These are phyloP conservation scores for Petrophora chlorosata DNA, from an alignment of 2,888 invertebrate species.

Conservation along the genomic window DNA sequence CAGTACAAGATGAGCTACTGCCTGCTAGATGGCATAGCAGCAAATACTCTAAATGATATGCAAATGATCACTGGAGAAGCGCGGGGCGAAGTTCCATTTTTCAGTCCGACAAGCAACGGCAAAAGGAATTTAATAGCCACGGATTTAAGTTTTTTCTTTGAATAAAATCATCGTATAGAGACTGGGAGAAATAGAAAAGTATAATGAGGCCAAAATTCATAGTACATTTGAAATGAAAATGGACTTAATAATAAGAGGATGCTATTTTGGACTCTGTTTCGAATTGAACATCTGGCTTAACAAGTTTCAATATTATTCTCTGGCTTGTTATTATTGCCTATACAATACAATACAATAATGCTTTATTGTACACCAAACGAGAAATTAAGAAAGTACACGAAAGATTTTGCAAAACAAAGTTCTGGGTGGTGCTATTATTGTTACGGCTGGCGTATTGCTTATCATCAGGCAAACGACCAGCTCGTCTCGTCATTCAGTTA, in stretches of 20 bases:
- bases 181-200: conserved; percentile 7
- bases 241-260: neutral
- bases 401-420: too few relatives aligned
- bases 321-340: neutral
- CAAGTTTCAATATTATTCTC: neutral
- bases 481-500: too few relatives aligned
- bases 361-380: too few relatives aligned
- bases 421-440: too few relatives aligned
- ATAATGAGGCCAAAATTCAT: conserved; percentile 2
- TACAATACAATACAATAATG: too few relatives aligned
- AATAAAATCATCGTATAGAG: conserved; percentile 15
- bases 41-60: conserved; percentile 40
- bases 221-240: too few relatives aligned
- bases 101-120: conserved; percentile 45
- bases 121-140: conserved; percentile 47
- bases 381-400: too few relatives aligned
- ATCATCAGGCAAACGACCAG: too few relatives aligned
- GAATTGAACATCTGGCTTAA: too few relatives aligned
- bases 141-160: conserved; percentile 24
- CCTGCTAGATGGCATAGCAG: neutral
- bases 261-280: too few relatives aligned
- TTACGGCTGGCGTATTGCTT: too few relatives aligned
- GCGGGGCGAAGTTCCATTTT: conserved; percentile 46
- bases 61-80: conserved; percentile 48
- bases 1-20: neutral